Evolutionary conservation across 2,888 invertebrate species (phyloP), one percentile per base, ranked within the genome.

Genomic region (Amorpha juglandis): DNA sequence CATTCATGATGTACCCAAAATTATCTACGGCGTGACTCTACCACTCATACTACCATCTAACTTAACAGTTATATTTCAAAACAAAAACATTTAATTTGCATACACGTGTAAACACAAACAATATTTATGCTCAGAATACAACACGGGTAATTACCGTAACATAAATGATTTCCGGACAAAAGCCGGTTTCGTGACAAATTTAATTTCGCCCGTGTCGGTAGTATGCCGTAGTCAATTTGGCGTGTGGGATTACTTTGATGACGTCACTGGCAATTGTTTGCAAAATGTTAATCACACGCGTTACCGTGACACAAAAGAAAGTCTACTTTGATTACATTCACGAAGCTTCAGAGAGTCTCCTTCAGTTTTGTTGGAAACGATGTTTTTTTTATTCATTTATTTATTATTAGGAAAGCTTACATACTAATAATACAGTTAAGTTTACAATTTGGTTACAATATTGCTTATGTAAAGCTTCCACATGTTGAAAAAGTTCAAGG

Each of bases 161-260:
- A 58, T 42, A 58, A 66, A 69, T 71, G 67, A 68, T 33, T n/a
- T n/a, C 51, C 53, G 65, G 62, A 62, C 70, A 65, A 66, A 66
- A 67, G 68, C 69, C 66, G 68, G 69, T 68, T 69, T 66, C 66
- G 51, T 58, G 69, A 67, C 66, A 67, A 69, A 72, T 70, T 66
- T 48, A 70, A 72, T 72, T 70, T 72, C 51, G 33, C 65, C 21
- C 55, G 21, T 63, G 65, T 66, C 67, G 63, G 68, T 67, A 63
- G 64, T 64, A 64, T 52, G 67, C 65, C 68, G 63, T 52, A 64
- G 69, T 65, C 67, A 71, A 71, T 71, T 71, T 69, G 67, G 64
- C 65, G 67, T 63, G 68, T 58, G 64, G 33, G 53, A 53, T 58
- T 63, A 63, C 52, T 52, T 62, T 62, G 63, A 62, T 69, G 64